A percentile compares a stretch with the other conserved stretches of the same genome.
phyloP scores from a whole-genome alignment of 64 coral and sea anemone genomes.

The Actinia equina region DNA sequence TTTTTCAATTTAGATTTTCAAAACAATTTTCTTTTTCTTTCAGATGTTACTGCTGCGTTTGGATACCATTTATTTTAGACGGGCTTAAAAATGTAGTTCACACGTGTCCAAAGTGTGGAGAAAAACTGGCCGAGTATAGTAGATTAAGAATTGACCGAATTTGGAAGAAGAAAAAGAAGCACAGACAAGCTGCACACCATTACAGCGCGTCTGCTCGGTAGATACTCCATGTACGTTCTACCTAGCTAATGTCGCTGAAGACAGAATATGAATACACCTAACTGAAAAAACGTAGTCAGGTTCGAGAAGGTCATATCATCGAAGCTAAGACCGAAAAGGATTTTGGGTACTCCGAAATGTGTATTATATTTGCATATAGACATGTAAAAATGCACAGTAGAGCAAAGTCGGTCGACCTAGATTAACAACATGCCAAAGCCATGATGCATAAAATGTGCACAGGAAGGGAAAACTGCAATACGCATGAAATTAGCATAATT shows the following conservation, averaged over 20 bases:
- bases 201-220: conserved; percentile 18
- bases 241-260: background rate
- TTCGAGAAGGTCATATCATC: too few relatives aligned
- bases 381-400: too few relatives aligned
- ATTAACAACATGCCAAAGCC: too few relatives aligned
- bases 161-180: conserved; percentile 73
- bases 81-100: conserved; percentile 87
- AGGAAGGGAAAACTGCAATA: too few relatives aligned
- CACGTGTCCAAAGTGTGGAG: conserved; percentile 78
- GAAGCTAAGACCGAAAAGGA: too few relatives aligned
- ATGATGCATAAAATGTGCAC: too few relatives aligned
- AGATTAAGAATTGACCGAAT: conserved; percentile 71
- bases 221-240: background rate
- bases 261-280: too few relatives aligned
- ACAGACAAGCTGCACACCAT: conserved; percentile 58
- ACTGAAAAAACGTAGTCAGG: too few relatives aligned
- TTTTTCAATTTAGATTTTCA: background rate
- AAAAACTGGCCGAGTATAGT: conserved; percentile 71
- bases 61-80: conserved; percentile 88
- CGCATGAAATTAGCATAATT: too few relatives aligned
- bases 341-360: too few relatives aligned
- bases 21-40: background rate
- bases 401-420: too few relatives aligned
- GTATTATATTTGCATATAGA: too few relatives aligned
- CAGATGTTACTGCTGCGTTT: conserved; percentile 89